Conservation (phyloP, 2,113 vertebrate genomes). For the Rhadina sibilatrix region DNA sequence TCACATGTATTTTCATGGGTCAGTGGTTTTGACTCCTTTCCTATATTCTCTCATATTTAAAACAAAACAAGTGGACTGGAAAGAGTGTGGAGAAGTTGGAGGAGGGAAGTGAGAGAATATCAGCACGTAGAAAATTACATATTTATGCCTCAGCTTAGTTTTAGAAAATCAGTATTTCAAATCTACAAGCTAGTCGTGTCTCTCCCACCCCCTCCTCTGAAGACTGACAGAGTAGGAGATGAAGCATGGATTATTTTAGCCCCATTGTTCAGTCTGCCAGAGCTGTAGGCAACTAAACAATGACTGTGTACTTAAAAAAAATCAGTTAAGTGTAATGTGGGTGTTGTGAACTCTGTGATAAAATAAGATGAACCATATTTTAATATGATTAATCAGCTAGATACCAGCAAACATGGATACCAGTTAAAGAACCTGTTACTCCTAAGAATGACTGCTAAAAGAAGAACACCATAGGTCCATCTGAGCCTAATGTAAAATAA, state of each 20-base stretch:
- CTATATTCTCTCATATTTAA: neutral
- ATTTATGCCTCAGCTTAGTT: neutral
- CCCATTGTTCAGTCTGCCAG: neutral
- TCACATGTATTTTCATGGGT: constrained; percentile 15
- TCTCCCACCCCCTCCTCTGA: neutral
- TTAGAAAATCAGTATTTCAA: neutral
- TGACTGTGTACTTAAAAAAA: neutral
- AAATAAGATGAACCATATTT: neutral
- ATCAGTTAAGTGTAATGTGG: neutral
- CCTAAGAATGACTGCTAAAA: neutral
- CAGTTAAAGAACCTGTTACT: neutral
- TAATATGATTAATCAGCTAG: neutral
- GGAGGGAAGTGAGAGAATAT: neutral
- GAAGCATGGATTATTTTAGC: neutral
- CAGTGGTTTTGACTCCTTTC: neutral
- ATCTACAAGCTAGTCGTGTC: neutral
- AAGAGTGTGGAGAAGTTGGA: neutral
- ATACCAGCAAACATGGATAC: neutral
- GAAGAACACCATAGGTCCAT: neutral
- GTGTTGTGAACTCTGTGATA: neutral
- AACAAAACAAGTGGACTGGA: neutral
- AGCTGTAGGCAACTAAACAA: neutral
- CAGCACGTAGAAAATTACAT: neutral
- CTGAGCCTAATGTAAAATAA: neutral
- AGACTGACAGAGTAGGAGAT: neutral